Evolutionary conservation across 2,797 vertebrate genomes (phyloP), one percentile per base, ranked within the genome.

Genomic region (Mallotus villosus): DNA sequence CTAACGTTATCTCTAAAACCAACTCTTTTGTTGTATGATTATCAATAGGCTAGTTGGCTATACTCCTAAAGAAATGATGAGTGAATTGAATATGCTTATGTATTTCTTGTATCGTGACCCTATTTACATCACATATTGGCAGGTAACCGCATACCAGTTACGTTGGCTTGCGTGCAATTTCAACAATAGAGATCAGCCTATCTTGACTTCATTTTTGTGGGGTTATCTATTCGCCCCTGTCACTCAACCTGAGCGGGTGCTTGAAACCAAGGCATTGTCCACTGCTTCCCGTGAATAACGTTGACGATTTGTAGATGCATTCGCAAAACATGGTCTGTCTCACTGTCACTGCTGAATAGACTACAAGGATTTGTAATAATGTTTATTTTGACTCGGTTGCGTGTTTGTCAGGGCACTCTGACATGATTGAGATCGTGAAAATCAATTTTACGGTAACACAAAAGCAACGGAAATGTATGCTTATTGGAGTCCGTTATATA

Each of bases 21-120:
- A 60, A 60, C 22, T 65, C 32, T 16, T 65, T 65, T 65, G 41
- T 65, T 65, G 63, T 11, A 17, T 21, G 37, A 34, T 41, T 24
- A 24, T 65, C 41, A 25, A 65, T 65, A 55, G 51, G 51, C 51
- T 22, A 46, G 9, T 46, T 46, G 37, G 37, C 37, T 41, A 12
- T 41, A 65, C 16, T 49, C 22, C 63, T 19, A 14, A 14, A 46
- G 34, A 41, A 14, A 46, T 49, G 37, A 11, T 46, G 5, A 25
- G 12, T 34, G n/a, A 1, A 25, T 46, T 24, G 3, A 37, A 21
- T 21, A 22, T 4, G 32, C 22, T 16, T 2, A 59, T 59, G 12
- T 34, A 64, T 63, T 29, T 25, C 25, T 64, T 37, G 19, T 32
- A 14, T 51, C 16, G 49, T 63, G 59, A 46, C 11, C 17, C 27